phyloP scores from a whole-genome alignment of 2,888 invertebrate genomes.

The Tricholauxania praeusta region DNA sequence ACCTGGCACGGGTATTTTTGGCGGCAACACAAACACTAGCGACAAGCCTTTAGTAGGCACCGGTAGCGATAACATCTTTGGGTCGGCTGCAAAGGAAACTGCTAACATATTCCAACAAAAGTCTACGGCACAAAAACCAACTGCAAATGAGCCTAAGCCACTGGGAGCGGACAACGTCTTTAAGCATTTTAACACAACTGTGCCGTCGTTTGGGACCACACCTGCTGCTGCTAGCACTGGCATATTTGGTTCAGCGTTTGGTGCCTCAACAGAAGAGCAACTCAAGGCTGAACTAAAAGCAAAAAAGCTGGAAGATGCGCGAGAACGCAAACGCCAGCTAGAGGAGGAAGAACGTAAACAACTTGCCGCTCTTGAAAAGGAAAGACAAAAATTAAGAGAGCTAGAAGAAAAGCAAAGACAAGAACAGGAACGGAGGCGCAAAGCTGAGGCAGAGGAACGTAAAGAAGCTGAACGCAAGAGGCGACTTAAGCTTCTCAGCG shows the following conservation, averaged over 20 bases:
- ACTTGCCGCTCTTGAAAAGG: slow-evolving; percentile 51
- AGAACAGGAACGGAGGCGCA: slow-evolving; percentile 26
- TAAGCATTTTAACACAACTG: slow-evolving; percentile 45
- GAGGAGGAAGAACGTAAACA: slow-evolving; percentile 50
- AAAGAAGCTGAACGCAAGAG: slow-evolving; percentile 20
- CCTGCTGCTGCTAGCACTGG: background rate
- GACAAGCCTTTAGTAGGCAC: slow-evolving; percentile 30
- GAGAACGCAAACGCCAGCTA: slow-evolving; percentile 47
- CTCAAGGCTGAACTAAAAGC: slow-evolving; percentile 42
- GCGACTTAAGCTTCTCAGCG: slow-evolving; percentile 20
- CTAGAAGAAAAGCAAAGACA: slow-evolving; percentile 40
- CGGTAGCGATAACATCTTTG: slow-evolving; percentile 43
- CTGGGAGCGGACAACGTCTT: slow-evolving; percentile 46
- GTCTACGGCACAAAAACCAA: too few relatives aligned
- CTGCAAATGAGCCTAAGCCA: slow-evolving; percentile 8
- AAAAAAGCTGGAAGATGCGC: slow-evolving; percentile 45
- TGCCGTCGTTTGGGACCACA: slow-evolving; percentile 18
- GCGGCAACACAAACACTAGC: background rate
- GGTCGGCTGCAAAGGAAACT: slow-evolving; percentile 43
- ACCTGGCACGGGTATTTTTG: slow-evolving; percentile 39
- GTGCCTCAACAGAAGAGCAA: background rate
- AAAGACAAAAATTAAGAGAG: slow-evolving; percentile 41
- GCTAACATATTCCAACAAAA: slow-evolving; percentile 43
- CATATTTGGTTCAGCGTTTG: background rate
- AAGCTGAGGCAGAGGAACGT: slow-evolving; percentile 15